These are phyloP conservation scores for Holacanthella duospinosa DNA, from an alignment of 2,888 invertebrate genomes.

Conservation along the genomic window DNA sequence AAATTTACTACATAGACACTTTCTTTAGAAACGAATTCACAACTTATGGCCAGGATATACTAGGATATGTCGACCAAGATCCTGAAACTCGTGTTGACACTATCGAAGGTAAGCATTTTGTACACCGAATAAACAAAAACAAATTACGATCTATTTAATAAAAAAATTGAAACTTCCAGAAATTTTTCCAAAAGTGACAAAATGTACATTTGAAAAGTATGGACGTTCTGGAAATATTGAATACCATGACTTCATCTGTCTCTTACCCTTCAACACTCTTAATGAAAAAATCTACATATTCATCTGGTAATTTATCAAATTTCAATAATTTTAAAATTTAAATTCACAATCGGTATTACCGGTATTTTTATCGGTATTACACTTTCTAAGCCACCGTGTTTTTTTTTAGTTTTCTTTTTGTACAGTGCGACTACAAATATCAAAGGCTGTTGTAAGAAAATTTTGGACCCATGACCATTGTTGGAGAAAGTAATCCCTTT, in stretches of 20 bases:
- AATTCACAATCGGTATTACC: background rate
- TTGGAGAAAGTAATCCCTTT: too few relatives aligned
- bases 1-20: conserved; percentile 63
- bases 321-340: background rate
- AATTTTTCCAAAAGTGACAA: conserved; percentile 78
- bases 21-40: conserved; percentile 45
- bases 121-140: too few relatives aligned
- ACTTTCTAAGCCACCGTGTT: background rate
- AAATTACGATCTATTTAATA: background rate
- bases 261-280: conserved; percentile 79
- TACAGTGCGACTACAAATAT: too few relatives aligned
- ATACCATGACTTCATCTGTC: conserved; percentile 75
- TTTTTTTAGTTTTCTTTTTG: background rate
- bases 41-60: background rate
- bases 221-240: conserved; percentile 76
- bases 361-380: background rate
- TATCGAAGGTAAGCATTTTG: conserved; percentile 46
- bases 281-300: conserved; percentile 82
- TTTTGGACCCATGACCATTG: too few relatives aligned
- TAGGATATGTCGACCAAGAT: background rate
- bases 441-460: too few relatives aligned
- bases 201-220: conserved; percentile 78
- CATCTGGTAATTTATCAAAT: conserved; percentile 56
- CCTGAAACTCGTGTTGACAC: conserved; percentile 50
- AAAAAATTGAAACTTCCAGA: conserved; percentile 37